Evolutionary conservation across 2,888 invertebrate species (phyloP), one percentile per base, ranked within the genome.

Genomic region (Drosophila ochracea): DNA sequence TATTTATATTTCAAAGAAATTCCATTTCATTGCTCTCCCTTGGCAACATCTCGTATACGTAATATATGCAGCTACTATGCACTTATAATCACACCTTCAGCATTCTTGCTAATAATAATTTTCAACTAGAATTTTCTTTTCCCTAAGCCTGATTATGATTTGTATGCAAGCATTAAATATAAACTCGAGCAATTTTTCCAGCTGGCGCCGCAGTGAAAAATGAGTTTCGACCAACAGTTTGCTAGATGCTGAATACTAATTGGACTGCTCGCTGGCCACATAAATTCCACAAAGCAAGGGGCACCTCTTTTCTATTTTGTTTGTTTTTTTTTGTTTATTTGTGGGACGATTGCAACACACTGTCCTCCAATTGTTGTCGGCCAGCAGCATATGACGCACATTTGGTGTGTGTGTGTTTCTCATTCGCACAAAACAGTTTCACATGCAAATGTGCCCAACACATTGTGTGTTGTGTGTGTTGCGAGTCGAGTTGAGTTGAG

Each of bases 311-410:
- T 33, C 35, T 35, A 13, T 35, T 35, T 35, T 35, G 5, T 16
- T 13, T 35, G 6, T 4, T 1, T 16, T 19, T 21, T 19, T 43
- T 28, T 28, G 25, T 30, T 21, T 41, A 35, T 41, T 16, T 47
- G 25, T 47, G n/a, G 1, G 35, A 49, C 35, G 25, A 64, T 79
- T 79, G 76, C 79, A 80, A 79, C 78, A 80, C 77, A 64, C 68
- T 74, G 82, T 63, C 76, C 76, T 82, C 76, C 80, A 73, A 84
- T 79, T 82, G 86, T 83, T 74, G 73, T 58, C 70, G 74, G 61
- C 9, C 65, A 62, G 52, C 62, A 55, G 7, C 73, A 79, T 82
- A 79, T 82, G 73, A 81, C 73, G 80, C 80, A 82, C 73, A 71
- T 47, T 59, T 60, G 53, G 55, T n/a, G 30, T 2, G 10, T 41